Conservation (phyloP, 2,113 vertebrate genomes). For the Dascyllus trimaculatus region DNA sequence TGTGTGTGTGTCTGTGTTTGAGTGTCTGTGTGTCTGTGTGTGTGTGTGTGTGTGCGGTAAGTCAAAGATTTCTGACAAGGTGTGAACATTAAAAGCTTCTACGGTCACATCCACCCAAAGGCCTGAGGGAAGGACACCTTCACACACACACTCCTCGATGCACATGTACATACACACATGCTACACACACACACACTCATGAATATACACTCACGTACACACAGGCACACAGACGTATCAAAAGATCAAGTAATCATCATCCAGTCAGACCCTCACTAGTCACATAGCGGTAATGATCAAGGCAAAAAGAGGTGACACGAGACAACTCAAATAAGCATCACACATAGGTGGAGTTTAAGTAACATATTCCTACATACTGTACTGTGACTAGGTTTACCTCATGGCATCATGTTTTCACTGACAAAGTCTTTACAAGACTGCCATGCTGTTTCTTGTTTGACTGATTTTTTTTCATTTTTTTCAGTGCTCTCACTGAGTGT, state of each 20-base stretch:
- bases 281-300: neutral
- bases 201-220: constrained; percentile 13
- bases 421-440: neutral
- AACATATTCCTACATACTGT: too few relatives aligned
- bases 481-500: neutral
- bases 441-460: neutral
- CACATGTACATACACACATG: constrained; percentile 17
- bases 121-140: constrained; percentile 75
- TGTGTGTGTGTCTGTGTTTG: constrained; percentile 16
- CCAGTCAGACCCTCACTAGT: neutral
- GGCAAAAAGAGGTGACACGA: neutral
- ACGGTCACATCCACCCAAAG: constrained; percentile 53
- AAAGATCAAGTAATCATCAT: constrained; percentile 8
- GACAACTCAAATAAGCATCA: neutral
- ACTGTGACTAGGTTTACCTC: neutral
- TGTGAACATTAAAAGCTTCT: constrained; percentile 79
- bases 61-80: constrained; percentile 75
- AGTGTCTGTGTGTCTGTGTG: constrained; percentile 4
- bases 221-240: constrained; percentile 3
- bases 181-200: neutral
- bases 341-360: too few relatives aligned
- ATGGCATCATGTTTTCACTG: neutral
- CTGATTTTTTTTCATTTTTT: neutral
- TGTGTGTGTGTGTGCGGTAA: constrained; percentile 41
- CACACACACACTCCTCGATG: constrained; percentile 33